Evolutionary conservation across 2,888 invertebrate species (phyloP).

Genomic region (Erynnis tages): DNA sequence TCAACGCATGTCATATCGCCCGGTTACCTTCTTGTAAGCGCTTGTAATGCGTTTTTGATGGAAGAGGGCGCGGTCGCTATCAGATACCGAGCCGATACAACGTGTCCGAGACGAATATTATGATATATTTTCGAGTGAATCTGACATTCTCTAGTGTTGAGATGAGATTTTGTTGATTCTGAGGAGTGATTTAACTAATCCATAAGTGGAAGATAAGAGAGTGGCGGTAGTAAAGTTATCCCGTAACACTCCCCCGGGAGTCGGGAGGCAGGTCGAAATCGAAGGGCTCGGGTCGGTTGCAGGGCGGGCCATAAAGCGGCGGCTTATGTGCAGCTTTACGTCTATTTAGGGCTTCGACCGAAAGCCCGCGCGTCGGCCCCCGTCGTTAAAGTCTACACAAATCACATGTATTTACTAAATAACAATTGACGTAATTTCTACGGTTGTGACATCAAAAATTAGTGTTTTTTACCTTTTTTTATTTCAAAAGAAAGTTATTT

Average conservation of each 20-base stretch:
- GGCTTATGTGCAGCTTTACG: slow-evolving; percentile 55
- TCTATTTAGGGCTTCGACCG: slow-evolving; percentile 47
- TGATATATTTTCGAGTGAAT: slow-evolving; percentile 36
- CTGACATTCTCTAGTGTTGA: slow-evolving; percentile 32
- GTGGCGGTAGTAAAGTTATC: slow-evolving; percentile 23
- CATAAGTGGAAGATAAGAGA: slow-evolving; percentile 27
- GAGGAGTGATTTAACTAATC: slow-evolving; percentile 37
- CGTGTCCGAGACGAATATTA: slow-evolving; percentile 40
- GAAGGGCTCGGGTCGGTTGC: slow-evolving; percentile 32
- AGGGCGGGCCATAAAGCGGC: slow-evolving; percentile 55
- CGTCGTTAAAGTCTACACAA: slow-evolving; percentile 31
- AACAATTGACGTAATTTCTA: slow-evolving; percentile 12
- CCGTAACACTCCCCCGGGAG: slow-evolving; percentile 38
- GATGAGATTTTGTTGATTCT: slow-evolving; percentile 32
- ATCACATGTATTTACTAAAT: slow-evolving; percentile 22
- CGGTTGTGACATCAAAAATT: too few species aligned
- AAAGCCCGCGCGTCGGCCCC: slow-evolving; percentile 17
- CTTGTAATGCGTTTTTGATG: slow-evolving; percentile 72
- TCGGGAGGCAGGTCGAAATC: slow-evolving; percentile 24
- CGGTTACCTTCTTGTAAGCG: slow-evolving; percentile 64
- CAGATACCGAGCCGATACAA: slow-evolving; percentile 47
- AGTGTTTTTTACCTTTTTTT: too few species aligned
- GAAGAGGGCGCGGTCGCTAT: slow-evolving; percentile 67
- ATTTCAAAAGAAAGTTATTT: too few species aligned
- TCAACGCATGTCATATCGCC: slow-evolving; percentile 58